phyloP scores from a whole-genome alignment of 2,797 vertebrate genomes.

The Leuciscus waleckii region DNA sequence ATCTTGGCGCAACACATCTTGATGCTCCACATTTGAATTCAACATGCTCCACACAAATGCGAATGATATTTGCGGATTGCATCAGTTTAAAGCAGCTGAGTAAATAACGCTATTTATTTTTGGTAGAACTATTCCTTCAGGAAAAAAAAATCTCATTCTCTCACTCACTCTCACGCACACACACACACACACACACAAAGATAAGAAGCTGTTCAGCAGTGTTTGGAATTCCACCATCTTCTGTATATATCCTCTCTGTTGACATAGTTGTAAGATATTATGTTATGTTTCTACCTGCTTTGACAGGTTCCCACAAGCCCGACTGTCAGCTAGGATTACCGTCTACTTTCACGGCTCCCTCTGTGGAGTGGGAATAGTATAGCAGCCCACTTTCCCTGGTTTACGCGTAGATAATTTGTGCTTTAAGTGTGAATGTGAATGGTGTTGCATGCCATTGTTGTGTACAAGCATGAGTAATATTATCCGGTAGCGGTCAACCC shows the following conservation, averaged over 20 bases:
- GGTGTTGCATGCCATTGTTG: slow-evolving; percentile 44
- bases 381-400: not conserved
- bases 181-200: not conserved
- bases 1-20: not conserved
- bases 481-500: slow-evolving; percentile 26
- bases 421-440: slow-evolving; percentile 36
- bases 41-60: not conserved
- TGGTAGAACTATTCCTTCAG: not conserved
- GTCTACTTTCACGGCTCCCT: slow-evolving; percentile 35
- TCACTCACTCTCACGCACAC: not conserved
- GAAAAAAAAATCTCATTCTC: not conserved
- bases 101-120: not conserved
- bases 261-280: slow-evolving; percentile 71
- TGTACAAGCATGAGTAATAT: slow-evolving; percentile 50
- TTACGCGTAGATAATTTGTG: not conserved
- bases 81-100: not conserved
- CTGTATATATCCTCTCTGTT: slow-evolving; percentile 73
- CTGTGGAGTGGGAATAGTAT: slow-evolving; percentile 37
- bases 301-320: slow-evolving; percentile 71
- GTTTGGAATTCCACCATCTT: slow-evolving; percentile 55
- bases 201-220: slow-evolving; percentile 52
- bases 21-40: not conserved
- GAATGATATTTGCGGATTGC: not conserved
- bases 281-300: slow-evolving; percentile 63
- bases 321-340: slow-evolving; percentile 33